phyloP scores from a whole-genome alignment of 2,888 invertebrate genomes.

The Julus scandinavius region DNA sequence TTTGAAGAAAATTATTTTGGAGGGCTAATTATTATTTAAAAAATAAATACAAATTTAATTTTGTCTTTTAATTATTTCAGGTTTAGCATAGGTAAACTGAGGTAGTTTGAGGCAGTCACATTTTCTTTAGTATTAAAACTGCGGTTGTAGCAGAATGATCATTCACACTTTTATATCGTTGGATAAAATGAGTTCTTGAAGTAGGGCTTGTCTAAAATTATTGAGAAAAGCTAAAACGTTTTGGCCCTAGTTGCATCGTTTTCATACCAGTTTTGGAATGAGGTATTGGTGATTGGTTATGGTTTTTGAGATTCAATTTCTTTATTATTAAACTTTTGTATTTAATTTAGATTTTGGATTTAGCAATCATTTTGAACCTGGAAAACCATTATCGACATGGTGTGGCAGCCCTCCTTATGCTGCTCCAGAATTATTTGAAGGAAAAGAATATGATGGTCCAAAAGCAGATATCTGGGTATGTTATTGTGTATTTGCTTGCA shows the following conservation, averaged over 20 bases:
- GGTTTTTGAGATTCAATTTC: not conserved
- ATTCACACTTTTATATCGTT: no score
- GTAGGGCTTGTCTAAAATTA: no score
- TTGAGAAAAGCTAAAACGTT: no score
- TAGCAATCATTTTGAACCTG: conserved; percentile 83
- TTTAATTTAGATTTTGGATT: conserved; percentile 84
- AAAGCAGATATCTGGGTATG: conserved; percentile 97
- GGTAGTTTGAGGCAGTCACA: no score
- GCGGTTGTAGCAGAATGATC: no score
- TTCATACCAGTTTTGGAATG: not conserved
- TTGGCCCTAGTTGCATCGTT: not conserved
- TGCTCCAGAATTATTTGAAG: conserved; percentile 96
- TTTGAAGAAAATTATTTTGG: no score
- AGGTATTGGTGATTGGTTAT: not conserved
- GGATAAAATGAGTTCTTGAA: no score
- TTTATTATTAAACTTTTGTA: not conserved
- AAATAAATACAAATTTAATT: no score
- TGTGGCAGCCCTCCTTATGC: conserved; percentile 96
- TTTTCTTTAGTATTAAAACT: no score
- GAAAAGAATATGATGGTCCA: conserved; percentile 93
- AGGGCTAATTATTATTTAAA: no score
- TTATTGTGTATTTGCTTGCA: conserved; percentile 52
- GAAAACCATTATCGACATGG: conserved; percentile 80
- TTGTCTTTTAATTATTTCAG: no score
- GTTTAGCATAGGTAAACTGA: no score